These are phyloP conservation scores for Lordiphosa mommai DNA, from an alignment of 1,140 invertebrate genomes.

Conservation along the genomic window DNA sequence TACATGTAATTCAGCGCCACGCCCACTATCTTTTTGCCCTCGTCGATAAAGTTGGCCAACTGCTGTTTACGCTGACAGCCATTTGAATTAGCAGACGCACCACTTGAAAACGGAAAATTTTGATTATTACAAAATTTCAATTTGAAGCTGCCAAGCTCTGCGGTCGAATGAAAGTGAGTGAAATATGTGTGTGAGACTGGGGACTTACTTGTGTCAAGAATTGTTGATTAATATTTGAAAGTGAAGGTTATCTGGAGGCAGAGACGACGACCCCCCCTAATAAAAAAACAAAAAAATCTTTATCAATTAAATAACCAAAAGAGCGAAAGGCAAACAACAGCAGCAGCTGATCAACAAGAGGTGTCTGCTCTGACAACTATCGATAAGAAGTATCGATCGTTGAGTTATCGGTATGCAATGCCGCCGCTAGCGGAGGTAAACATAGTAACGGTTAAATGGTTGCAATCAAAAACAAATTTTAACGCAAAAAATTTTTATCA, in stretches of 20 bases:
- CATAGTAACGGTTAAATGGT: too few relatives aligned
- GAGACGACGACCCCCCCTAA: slow-evolving; percentile 14
- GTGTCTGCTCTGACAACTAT: too few relatives aligned
- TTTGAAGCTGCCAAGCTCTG: slow-evolving; percentile 3
- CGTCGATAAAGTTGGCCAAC: slow-evolving; percentile 65
- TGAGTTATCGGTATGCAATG: too few relatives aligned
- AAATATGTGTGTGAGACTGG: slow-evolving; percentile 3
- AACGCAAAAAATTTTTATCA: too few relatives aligned
- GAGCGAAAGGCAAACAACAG: slow-evolving; percentile 17
- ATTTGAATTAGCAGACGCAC: slow-evolving; percentile 31
- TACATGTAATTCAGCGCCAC: slow-evolving; percentile 82
- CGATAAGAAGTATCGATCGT: too few relatives aligned
- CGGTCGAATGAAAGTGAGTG: slow-evolving; percentile 49
- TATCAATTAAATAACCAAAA: slow-evolving; percentile 64
- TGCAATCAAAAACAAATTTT: too few relatives aligned
- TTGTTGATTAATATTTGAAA: slow-evolving; percentile 39
- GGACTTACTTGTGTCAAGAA: slow-evolving; percentile 49
- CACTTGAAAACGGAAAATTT: slow-evolving; percentile 27
- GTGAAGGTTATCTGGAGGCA: slow-evolving; percentile 55
- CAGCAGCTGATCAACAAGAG: slow-evolving; percentile 10
- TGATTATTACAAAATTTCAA: too few relatives aligned
- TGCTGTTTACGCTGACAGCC: slow-evolving; percentile 36
- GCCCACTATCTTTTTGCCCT: slow-evolving; percentile 81
- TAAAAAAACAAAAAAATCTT: slow-evolving; percentile 50
- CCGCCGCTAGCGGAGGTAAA: too few relatives aligned